phyloP scores from a whole-genome alignment of 2,113 vertebrate genomes.

The Coptodon rendalli region DNA sequence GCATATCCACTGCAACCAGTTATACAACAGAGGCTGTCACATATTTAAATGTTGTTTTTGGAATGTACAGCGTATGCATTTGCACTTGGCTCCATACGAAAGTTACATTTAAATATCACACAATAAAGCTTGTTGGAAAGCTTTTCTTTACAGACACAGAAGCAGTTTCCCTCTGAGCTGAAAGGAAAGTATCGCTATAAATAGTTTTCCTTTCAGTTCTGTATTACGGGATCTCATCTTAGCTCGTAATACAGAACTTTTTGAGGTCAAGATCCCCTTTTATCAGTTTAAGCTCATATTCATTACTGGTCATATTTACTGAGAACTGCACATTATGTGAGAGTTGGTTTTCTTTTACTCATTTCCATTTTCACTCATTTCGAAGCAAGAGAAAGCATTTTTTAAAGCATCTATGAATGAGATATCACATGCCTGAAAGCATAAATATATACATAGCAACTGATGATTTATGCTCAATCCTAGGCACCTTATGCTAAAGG shows the following conservation, averaged over 20 bases:
- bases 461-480: neutral
- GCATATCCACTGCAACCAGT: neutral
- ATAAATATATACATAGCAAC: neutral
- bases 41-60: neutral
- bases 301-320: neutral
- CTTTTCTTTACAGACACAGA: neutral
- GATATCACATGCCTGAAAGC: neutral
- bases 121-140: conserved; percentile 1
- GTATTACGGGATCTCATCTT: neutral
- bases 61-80: neutral
- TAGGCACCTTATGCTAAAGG: neutral
- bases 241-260: neutral
- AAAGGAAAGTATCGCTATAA: neutral
- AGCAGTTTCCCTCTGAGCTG: neutral
- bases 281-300: neutral
- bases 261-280: neutral
- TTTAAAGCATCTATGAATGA: neutral
- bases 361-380: neutral
- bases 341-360: neutral
- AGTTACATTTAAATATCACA: neutral
- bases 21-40: neutral
- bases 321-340: neutral
- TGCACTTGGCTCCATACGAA: neutral
- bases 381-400: neutral
- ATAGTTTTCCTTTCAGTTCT: neutral